Conservation (phyloP, 2,113 vertebrate species). For the Albula glossodonta region DNA sequence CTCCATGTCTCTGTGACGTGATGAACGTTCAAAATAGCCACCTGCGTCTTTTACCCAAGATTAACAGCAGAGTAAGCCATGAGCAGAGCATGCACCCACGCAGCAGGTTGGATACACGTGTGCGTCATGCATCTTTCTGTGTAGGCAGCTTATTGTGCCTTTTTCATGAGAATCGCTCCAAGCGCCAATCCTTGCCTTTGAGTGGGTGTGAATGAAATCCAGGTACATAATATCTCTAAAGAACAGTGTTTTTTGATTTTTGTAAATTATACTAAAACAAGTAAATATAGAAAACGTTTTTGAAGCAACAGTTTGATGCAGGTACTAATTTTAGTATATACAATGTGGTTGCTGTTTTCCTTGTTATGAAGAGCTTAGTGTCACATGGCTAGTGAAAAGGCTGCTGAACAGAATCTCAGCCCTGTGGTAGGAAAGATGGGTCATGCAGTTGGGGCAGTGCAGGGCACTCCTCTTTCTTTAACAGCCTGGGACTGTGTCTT, state of each 20-base stretch:
- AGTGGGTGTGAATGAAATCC: not conserved
- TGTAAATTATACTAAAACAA: not conserved
- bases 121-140: not conserved
- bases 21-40: not conserved
- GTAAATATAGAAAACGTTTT: no score
- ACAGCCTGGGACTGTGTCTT: not conserved
- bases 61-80: not conserved
- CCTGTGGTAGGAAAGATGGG: no score
- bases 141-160: constrained; percentile 7
- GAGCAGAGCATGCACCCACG: not conserved
- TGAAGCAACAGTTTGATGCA: no score
- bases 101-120: not conserved
- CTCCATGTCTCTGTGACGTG: not conserved
- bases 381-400: no score
- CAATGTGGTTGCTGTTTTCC: no score
- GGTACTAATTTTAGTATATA: no score
- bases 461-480: not conserved
- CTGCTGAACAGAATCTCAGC: no score
- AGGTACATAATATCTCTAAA: not conserved
- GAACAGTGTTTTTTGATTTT: not conserved
- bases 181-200: not conserved
- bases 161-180: not conserved
- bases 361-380: no score
- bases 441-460: not conserved
- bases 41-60: not conserved